phyloP scores from a whole-genome alignment of 2,888 invertebrate genomes.

The Sphaerophoria rueppellii region DNA sequence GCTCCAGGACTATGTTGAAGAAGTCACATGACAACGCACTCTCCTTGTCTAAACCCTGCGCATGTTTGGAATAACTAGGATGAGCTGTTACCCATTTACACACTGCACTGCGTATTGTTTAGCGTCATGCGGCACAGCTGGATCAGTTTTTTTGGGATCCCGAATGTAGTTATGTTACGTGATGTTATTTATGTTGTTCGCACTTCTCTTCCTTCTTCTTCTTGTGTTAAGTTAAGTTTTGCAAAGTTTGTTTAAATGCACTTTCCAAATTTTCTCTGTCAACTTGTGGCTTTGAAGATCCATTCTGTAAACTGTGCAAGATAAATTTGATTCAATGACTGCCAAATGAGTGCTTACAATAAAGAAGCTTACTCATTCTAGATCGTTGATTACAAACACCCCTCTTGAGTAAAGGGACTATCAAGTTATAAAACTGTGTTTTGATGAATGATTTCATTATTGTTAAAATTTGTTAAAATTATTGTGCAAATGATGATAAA shows the following conservation, averaged over 20 bases:
- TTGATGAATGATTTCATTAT: not conserved
- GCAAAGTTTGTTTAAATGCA: not conserved
- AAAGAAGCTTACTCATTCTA: conserved; percentile 57
- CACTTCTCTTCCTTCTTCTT: no score
- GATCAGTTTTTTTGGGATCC: no score
- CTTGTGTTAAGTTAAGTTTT: no score
- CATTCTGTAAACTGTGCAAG: conserved; percentile 33
- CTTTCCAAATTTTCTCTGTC: conserved; percentile 39
- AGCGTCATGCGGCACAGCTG: no score
- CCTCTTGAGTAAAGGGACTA: not conserved
- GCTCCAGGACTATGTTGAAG: no score
- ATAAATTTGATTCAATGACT: conserved; percentile 38
- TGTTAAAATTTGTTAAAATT: not conserved
- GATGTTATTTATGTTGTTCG: no score
- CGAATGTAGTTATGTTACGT: no score
- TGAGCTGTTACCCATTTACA: no score
- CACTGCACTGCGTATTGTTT: no score
- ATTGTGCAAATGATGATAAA: conserved; percentile 67
- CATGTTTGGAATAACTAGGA: no score
- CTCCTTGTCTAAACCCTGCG: no score
- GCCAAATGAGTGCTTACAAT: conserved; percentile 61
- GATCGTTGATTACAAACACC: conserved; percentile 49
- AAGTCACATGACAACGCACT: no score
- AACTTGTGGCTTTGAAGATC: not conserved
- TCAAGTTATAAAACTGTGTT: not conserved